Conservation (phyloP, 2,888 invertebrate species). For the Pammene fasciana region DNA sequence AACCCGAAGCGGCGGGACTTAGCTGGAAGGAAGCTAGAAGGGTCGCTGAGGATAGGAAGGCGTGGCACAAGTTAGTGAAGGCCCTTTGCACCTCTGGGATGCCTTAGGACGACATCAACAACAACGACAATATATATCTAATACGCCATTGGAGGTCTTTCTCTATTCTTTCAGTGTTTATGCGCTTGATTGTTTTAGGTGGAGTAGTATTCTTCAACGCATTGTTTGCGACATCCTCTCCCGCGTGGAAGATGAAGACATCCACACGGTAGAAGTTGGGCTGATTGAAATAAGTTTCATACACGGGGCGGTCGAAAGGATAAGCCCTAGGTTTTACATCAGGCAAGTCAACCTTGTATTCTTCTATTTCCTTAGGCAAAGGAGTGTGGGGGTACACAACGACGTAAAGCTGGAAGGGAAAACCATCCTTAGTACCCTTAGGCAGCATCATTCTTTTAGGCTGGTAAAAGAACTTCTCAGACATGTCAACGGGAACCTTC, state of each 20-base stretch:
- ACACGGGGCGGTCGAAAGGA: constrained; percentile 83
- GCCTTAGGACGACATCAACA: too few relatives aligned
- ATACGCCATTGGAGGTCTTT: not conserved
- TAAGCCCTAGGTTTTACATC: constrained; percentile 83
- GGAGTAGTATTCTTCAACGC: constrained; percentile 43
- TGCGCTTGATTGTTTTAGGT: not conserved
- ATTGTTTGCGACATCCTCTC: constrained; percentile 63
- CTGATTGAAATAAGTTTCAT: constrained; percentile 71
- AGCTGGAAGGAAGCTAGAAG: too few relatives aligned
- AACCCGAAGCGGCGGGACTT: too few relatives aligned
- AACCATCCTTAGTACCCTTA: constrained; percentile 17
- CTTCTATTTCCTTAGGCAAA: constrained; percentile 62
- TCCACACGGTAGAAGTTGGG: constrained; percentile 85
- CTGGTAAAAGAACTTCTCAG: constrained; percentile 13
- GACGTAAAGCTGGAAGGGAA: constrained; percentile 17
- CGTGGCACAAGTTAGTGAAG: too few relatives aligned
- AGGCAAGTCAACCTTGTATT: constrained; percentile 54
- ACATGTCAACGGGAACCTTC: constrained; percentile 74
- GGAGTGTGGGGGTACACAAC: constrained; percentile 57
- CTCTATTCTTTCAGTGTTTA: constrained; percentile 2
- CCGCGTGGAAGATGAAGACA: constrained; percentile 80
- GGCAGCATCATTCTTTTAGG: constrained; percentile 10
- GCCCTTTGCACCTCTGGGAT: too few relatives aligned
- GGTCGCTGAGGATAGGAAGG: too few relatives aligned
- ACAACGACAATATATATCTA: too few relatives aligned